phyloP scores from a whole-genome alignment of 1,140 invertebrate genomes.

The Melitaea cinxia region DNA sequence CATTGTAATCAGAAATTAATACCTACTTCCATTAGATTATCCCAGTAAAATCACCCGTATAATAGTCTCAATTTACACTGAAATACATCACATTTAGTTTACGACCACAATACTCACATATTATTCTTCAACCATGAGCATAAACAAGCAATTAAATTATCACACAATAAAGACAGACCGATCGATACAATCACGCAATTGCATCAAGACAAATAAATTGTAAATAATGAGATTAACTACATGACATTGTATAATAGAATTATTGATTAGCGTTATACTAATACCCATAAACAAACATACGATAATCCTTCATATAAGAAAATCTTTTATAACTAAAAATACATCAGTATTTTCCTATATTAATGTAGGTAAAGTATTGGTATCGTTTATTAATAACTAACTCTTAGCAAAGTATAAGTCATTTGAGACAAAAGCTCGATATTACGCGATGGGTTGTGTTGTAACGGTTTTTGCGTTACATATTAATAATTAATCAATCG shows the following conservation, averaged over 20 bases:
- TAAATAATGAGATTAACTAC: conserved; percentile 3
- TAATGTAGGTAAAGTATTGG: too few species aligned
- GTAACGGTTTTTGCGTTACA: too few species aligned
- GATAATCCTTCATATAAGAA: neutral
- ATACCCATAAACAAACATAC: neutral
- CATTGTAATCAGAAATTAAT: neutral
- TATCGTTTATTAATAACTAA: too few species aligned
- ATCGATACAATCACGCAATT: conserved; percentile 14
- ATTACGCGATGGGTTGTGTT: too few species aligned
- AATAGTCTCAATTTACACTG: conserved; percentile 12
- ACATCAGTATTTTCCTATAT: too few species aligned
- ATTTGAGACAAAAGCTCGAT: too few species aligned
- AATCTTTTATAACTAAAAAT: neutral
- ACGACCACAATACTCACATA: neutral
- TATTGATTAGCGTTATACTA: too few species aligned
- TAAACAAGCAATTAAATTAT: conserved; percentile 24
- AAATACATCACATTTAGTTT: conserved; percentile 10
- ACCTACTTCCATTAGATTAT: neutral
- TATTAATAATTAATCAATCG: too few species aligned
- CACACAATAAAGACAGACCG: conserved; percentile 24
- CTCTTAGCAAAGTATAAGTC: too few species aligned
- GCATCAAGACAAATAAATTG: conserved; percentile 4
- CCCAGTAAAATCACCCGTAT: neutral
- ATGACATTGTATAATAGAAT: neutral
- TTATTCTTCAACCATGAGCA: neutral